These are phyloP conservation scores for Trididemnum miniatum DNA, from an alignment of 23 tunicate species.

Conservation along the genomic window DNA sequence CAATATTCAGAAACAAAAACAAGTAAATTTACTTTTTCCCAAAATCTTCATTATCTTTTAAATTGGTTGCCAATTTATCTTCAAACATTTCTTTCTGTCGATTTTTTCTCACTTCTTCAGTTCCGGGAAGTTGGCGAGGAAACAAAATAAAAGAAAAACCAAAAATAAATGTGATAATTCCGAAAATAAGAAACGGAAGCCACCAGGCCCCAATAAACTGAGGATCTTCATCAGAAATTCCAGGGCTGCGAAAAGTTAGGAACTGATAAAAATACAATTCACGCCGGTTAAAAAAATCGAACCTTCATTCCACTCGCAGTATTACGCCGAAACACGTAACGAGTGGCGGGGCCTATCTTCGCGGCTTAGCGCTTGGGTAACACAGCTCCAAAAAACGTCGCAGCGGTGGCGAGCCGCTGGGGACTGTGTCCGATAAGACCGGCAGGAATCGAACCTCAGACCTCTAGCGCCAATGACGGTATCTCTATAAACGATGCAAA, in stretches of 20 bases:
- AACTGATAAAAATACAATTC: too few relatives aligned
- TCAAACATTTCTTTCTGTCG: constrained; percentile 76
- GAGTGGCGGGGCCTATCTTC: too few relatives aligned
- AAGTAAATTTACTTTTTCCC: constrained; percentile 63
- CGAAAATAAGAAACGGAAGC: constrained; percentile 79
- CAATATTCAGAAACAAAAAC: neutral
- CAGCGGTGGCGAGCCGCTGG: too few relatives aligned
- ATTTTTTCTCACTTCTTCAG: constrained; percentile 67
- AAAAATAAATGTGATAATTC: constrained; percentile 47
- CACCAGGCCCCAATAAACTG: constrained; percentile 89
- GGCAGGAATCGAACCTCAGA: too few relatives aligned
- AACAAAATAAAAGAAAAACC: constrained; percentile 61
- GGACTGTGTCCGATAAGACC: too few relatives aligned
- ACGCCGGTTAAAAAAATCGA: too few relatives aligned
- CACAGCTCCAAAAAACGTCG: too few relatives aligned
- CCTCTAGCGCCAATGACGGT: too few relatives aligned
- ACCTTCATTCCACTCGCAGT: too few relatives aligned
- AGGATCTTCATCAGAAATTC: constrained; percentile 31
- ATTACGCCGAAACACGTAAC: too few relatives aligned
- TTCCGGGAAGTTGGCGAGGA: constrained; percentile 88
- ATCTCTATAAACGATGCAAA: too few relatives aligned
- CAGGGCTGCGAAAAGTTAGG: constrained; percentile 51
- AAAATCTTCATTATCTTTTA: constrained; percentile 52
- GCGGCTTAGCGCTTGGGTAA: too few relatives aligned
- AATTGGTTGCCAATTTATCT: constrained; percentile 40